These are phyloP conservation scores for Toxotes lorentzi DNA, from an alignment of 2,797 vertebrate species.

Conservation along the genomic window DNA sequence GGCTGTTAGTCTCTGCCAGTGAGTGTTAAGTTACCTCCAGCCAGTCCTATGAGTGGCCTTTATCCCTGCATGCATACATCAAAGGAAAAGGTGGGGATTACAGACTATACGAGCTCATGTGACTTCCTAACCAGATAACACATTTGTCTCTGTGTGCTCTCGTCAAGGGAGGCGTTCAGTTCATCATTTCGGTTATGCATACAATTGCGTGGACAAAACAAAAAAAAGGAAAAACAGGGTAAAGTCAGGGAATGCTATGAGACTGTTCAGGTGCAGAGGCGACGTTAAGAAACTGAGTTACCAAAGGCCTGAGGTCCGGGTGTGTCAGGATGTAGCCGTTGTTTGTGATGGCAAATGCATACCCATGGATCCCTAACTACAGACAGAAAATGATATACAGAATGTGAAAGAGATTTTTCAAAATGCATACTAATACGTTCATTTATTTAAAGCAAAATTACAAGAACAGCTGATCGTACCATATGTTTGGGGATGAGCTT, in stretches of 20 bases:
- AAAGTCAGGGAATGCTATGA: constrained; percentile 67
- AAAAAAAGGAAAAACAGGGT: constrained; percentile 63
- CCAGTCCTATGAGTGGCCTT: constrained; percentile 87
- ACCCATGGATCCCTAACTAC: constrained; percentile 98
- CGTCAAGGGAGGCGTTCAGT: constrained; percentile 49
- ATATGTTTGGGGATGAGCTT: constrained; percentile 99
- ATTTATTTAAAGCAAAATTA: constrained; percentile 34
- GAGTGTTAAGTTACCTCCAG: constrained; percentile 88
- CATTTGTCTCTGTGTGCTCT: constrained; percentile 63
- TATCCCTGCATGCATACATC: constrained; percentile 91
- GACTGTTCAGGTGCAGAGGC: constrained; percentile 30
- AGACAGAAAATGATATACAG: constrained; percentile 56
- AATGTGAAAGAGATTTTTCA: constrained; percentile 11
- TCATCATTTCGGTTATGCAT: constrained; percentile 59
- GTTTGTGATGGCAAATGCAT: constrained; percentile 97
- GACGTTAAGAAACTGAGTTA: constrained; percentile 79
- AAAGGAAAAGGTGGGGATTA: constrained; percentile 90
- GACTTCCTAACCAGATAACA: constrained; percentile 77
- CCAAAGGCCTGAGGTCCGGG: constrained; percentile 96
- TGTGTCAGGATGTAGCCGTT: constrained; percentile 98
- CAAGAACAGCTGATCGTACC: constrained; percentile 83
- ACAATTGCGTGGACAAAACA: constrained; percentile 63
- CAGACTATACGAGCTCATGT: constrained; percentile 81
- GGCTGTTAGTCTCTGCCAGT: constrained; percentile 84
- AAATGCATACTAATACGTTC: constrained; percentile 25